These are phyloP conservation scores for Arctocebus calabarensis DNA, from an alignment of 2,797 vertebrate genomes.

Conservation along the genomic window DNA sequence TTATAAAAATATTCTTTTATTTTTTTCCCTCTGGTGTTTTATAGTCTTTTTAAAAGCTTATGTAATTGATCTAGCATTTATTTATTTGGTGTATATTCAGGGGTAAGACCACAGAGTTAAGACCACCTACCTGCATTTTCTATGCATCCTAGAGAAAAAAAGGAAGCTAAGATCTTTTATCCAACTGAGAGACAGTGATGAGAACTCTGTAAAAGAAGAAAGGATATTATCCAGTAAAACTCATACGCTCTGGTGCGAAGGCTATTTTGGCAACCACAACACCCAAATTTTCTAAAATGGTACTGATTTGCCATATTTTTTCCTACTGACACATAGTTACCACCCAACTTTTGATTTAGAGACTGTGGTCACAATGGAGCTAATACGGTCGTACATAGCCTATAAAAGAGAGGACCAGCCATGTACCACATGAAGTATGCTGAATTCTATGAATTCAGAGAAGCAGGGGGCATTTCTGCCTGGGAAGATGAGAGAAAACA, in stretches of 20 bases:
- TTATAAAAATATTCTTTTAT: slow-evolving; percentile 11
- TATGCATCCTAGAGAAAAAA: neutral
- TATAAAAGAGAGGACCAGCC: neutral
- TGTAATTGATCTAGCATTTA: slow-evolving; percentile 9
- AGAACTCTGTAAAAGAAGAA: neutral
- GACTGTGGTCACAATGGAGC: neutral
- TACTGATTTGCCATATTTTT: neutral
- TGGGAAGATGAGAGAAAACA: neutral
- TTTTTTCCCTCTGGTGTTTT: neutral
- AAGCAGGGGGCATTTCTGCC: neutral
- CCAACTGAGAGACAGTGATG: neutral
- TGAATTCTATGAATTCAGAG: neutral
- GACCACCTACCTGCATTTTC: neutral
- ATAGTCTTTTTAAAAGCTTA: slow-evolving; percentile 2
- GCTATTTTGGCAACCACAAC: neutral
- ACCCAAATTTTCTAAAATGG: neutral
- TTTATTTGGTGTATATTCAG: neutral
- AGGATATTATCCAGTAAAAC: neutral
- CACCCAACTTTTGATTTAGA: neutral
- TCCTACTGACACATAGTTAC: neutral
- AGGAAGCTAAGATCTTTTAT: neutral
- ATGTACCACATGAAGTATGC: neutral
- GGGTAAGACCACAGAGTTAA: neutral
- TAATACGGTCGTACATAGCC: neutral
- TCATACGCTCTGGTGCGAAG: neutral